These are phyloP conservation scores for Spodoptera litura DNA, from an alignment of 1,140 invertebrate species.

Conservation along the genomic window DNA sequence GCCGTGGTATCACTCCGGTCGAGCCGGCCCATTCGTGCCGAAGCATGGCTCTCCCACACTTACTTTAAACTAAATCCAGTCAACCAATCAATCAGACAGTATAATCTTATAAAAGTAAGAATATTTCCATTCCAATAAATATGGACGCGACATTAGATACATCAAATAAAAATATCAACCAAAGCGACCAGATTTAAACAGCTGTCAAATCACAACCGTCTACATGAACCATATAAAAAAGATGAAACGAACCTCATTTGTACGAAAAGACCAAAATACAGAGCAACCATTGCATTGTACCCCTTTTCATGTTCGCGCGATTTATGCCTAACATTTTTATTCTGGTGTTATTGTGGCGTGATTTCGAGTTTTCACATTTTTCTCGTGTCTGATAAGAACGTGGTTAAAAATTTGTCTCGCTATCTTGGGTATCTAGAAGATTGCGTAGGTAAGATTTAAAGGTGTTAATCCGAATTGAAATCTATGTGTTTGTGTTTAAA, in stretches of 20 bases:
- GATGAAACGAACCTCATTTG: not conserved
- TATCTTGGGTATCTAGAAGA: not conserved
- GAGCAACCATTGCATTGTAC: not conserved
- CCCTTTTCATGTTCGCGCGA: not conserved
- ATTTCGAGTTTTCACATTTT: slow-evolving; percentile 8
- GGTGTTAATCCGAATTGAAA: no score
- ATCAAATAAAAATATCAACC: no score
- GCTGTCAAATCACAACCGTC: not conserved
- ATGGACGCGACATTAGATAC: no score
- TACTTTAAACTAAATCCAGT: no score
- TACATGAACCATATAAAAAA: not conserved
- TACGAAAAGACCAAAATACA: slow-evolving; percentile 8
- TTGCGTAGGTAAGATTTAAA: no score
- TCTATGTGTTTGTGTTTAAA: no score
- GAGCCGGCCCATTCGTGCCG: no score
- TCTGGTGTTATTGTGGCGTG: not conserved
- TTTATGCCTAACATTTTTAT: slow-evolving; percentile 13
- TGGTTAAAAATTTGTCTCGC: not conserved
- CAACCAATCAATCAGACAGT: no score
- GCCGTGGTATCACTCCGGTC: no score
- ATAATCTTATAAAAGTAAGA: no score
- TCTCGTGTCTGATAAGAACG: not conserved
- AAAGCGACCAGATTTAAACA: not conserved
- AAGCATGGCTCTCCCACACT: no score
- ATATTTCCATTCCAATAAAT: no score